phyloP scores from a whole-genome alignment of 2,113 vertebrate species.

The Sterrhoptilus dennistouni region DNA sequence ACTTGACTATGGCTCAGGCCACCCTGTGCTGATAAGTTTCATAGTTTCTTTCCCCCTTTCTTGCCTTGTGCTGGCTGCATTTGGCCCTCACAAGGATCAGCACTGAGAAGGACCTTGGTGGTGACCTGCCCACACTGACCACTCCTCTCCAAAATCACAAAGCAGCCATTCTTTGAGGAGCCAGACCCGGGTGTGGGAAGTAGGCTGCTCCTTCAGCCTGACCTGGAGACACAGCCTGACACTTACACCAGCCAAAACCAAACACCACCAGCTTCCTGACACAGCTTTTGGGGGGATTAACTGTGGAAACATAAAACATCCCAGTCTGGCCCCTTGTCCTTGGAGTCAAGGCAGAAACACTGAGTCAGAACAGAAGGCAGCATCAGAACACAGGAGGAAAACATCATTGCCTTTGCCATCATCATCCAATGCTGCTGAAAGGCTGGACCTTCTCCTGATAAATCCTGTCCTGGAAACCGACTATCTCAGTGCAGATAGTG shows the following conservation, averaged over 20 bases:
- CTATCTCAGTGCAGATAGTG: conserved; percentile 25
- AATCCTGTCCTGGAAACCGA: conserved; percentile 16
- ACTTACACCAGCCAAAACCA: background rate
- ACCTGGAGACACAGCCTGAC: background rate
- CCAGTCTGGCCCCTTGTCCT: background rate
- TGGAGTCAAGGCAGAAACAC: background rate
- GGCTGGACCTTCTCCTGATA: conserved; percentile 5
- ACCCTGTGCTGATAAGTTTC: conserved; percentile 57
- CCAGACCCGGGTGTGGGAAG: background rate
- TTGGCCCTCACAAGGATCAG: conserved; percentile 13
- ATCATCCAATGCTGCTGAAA: conserved; percentile 54
- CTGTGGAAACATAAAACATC: background rate
- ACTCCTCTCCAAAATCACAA: background rate
- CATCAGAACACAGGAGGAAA: background rate
- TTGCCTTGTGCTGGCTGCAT: background rate
- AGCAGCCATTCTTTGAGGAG: background rate
- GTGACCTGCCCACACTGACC: background rate
- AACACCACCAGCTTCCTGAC: background rate
- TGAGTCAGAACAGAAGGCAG: background rate
- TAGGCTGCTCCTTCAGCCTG: background rate
- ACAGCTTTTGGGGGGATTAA: background rate
- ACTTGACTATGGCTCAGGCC: conserved; percentile 57
- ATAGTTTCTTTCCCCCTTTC: background rate
- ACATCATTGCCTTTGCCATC: background rate
- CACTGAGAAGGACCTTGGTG: background rate